Percentiles rank a stretch among this genome's conserved stretches.
Conservation (phyloP, 2,797 vertebrate species). For the Hephaestus fuliginosus region DNA sequence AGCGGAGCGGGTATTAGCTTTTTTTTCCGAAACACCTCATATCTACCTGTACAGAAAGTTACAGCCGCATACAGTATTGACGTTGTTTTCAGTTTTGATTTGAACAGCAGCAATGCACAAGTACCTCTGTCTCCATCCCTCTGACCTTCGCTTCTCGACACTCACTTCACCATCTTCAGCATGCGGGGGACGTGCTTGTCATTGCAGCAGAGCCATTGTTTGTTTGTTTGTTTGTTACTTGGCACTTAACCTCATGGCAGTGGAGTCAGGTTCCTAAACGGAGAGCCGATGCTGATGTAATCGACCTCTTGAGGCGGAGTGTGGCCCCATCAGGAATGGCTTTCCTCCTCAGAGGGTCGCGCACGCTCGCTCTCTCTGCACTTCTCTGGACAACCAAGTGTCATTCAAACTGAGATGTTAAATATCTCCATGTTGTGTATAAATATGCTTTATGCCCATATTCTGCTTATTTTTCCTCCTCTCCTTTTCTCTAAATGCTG, state of each 20-base stretch:
- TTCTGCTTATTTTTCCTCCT: constrained; percentile 47
- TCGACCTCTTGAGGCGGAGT: constrained; percentile 60
- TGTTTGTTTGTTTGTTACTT: constrained; percentile 77
- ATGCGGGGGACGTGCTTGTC: constrained; percentile 50
- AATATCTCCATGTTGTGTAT: constrained; percentile 69
- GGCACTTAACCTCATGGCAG: constrained; percentile 85
- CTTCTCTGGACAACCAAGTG: constrained; percentile 77
- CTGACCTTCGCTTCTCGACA: constrained; percentile 34
- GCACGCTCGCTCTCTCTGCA: constrained; percentile 64
- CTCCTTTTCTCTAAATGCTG: constrained; percentile 68
- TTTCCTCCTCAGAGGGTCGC: constrained; percentile 46
- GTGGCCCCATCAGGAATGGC: constrained; percentile 48
- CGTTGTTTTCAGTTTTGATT: constrained; percentile 49
- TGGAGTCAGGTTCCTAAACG: constrained; percentile 60
- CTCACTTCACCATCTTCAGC: constrained; percentile 32
- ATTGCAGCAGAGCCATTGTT: constrained; percentile 71
- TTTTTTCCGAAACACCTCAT: constrained; percentile 64
- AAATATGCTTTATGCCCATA: constrained; percentile 68
- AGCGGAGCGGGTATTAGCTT: constrained; percentile 52
- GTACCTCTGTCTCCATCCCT: constrained; percentile 77
- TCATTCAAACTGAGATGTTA: constrained; percentile 68
- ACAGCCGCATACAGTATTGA: constrained; percentile 83
- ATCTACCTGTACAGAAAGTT: constrained; percentile 76
- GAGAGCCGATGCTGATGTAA: constrained; percentile 57
- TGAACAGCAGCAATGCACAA: constrained; percentile 65